phyloP scores from a whole-genome alignment of 2,113 vertebrate species.

The Malaclemys terrapin region DNA sequence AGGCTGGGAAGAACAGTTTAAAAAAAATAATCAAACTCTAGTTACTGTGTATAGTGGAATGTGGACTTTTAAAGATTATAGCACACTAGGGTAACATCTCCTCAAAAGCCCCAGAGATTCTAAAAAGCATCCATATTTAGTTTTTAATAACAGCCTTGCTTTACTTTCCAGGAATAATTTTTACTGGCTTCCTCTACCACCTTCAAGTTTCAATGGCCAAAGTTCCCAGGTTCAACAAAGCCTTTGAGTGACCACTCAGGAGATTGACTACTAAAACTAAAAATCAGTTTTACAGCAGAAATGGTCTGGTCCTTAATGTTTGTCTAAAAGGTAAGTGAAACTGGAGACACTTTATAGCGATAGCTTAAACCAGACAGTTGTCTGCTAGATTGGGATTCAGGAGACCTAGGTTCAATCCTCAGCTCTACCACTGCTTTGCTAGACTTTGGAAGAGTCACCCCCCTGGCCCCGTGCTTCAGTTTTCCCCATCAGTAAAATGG shows the following conservation, averaged over 20 bases:
- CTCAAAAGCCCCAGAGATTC: not conserved
- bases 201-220: not conserved
- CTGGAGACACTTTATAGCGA: not conserved
- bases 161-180: not conserved
- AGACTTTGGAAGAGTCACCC: too few species aligned
- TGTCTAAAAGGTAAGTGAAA: not conserved
- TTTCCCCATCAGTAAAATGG: not conserved
- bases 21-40: not conserved
- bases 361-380: too few species aligned
- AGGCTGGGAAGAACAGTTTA: not conserved
- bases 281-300: not conserved
- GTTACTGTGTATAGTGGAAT: not conserved
- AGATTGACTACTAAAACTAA: not conserved
- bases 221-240: not conserved
- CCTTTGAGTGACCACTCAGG: too few species aligned
- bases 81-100: rapidly evolving
- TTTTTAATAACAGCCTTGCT: not conserved
- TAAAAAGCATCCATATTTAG: not conserved
- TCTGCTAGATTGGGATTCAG: too few species aligned
- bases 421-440: too few species aligned
- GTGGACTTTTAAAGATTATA: not conserved
- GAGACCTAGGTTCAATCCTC: too few species aligned
- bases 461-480: not conserved
- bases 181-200: not conserved
- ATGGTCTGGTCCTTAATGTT: not conserved